These are phyloP conservation scores for Macrotus californicus DNA, from an alignment of 2,113 vertebrate species.

Conservation along the genomic window DNA sequence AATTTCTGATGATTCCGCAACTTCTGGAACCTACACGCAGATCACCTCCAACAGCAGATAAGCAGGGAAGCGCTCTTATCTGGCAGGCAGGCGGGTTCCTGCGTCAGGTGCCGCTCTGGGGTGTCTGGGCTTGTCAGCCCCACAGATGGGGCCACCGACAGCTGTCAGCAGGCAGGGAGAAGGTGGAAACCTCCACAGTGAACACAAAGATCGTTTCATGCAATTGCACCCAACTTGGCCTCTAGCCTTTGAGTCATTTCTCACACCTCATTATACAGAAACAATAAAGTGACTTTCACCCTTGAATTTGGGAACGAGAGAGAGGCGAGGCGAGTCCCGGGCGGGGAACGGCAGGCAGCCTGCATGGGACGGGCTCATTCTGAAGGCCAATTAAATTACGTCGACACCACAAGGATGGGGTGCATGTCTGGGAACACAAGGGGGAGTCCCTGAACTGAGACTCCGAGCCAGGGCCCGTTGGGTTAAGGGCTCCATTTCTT, in stretches of 20 bases:
- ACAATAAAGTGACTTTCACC: neutral
- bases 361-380: neutral
- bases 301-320: neutral
- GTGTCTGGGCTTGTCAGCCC: neutral
- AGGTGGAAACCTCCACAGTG: neutral
- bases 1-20: neutral
- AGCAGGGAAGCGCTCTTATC: neutral
- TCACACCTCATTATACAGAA: neutral
- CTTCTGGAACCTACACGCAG: neutral
- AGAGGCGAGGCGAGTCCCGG: neutral
- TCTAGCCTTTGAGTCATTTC: neutral
- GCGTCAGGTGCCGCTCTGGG: neutral
- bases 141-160: neutral
- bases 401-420: rapidly evolving
- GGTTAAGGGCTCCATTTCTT: neutral
- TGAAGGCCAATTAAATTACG: rapidly evolving
- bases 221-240: neutral
- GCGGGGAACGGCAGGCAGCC: rapidly evolving
- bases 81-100: neutral
- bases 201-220: neutral
- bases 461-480: neutral
- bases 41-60: neutral
- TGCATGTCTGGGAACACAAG: neutral
- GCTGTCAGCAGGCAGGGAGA: neutral
- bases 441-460: neutral